Percentiles rank a stretch among this genome's conserved stretches.
These are phyloP conservation scores for Melipona bicolor DNA, from an alignment of 2,888 invertebrate genomes.

Conservation along the genomic window DNA sequence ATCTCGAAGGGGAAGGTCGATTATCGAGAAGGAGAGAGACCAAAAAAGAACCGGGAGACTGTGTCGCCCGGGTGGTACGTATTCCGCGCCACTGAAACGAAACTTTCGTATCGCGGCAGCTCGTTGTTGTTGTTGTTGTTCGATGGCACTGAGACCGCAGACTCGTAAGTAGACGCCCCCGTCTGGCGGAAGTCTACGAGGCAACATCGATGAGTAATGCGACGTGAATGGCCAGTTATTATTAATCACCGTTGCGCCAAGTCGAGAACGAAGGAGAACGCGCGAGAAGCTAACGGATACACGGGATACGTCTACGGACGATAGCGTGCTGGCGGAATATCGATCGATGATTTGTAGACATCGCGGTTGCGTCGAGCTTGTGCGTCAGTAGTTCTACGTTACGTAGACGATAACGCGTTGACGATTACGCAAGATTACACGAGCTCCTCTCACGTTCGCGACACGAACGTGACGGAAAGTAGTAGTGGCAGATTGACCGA, in stretches of 20 bases:
- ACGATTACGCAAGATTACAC: background rate
- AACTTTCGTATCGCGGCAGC: conserved; percentile 13
- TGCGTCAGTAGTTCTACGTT: conserved; percentile 13
- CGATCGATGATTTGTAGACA: conserved; percentile 53
- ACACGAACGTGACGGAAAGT: background rate
- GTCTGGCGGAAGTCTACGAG: conserved; percentile 73
- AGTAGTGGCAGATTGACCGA: background rate
- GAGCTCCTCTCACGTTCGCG: background rate
- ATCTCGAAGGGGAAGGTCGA: conserved; percentile 59
- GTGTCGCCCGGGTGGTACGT: conserved; percentile 2
- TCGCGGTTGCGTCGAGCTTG: conserved; percentile 15
- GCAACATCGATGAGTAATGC: conserved; percentile 75
- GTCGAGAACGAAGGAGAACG: conserved; percentile 57
- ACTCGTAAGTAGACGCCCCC: conserved; percentile 71
- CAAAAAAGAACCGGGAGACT: no score
- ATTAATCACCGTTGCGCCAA: conserved; percentile 72
- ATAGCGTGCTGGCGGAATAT: conserved; percentile 52
- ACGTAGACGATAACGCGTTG: background rate
- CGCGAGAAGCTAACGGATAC: conserved; percentile 50
- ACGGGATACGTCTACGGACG: conserved; percentile 9
- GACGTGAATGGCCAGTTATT: conserved; percentile 75
- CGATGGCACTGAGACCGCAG: conserved; percentile 72
- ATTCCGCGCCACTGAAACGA: conserved; percentile 45
- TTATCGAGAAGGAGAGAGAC: conserved; percentile 25
- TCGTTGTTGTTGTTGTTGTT: conserved; percentile 49